Base-by-base conservation (phyloP, 1,140 invertebrate species). In the Formica exsecta region DNA sequence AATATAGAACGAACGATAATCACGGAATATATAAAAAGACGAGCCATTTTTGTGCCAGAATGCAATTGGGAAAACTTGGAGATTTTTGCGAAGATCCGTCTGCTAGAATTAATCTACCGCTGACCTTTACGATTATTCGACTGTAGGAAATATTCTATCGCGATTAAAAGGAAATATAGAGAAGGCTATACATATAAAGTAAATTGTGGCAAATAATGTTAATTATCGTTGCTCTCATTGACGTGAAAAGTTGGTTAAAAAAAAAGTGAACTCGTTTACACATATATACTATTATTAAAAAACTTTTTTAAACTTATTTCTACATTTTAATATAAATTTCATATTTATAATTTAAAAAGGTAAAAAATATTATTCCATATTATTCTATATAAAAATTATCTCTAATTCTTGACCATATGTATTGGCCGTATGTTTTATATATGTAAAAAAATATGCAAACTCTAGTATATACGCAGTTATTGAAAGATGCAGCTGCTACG, bases 101-200 rank as follows among this genome's bases (percentile, higher is more conserved):
- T 66, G 66, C 25, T 25, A 4, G 9, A 68, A 73, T 81, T 81
- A 81, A 73, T 81, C 32, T 32, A 41, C 32, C 65, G 36, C 36
- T 48, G n/a, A 59, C 41, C 54, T 73, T 81, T 81, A 61, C 25
- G 38, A 59, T 36, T 71, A 22, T 59, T 57, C 19, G 48, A 1
- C 62, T 29, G 22, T 71, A n/a, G 16, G 48, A 81, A 71, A 44
- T 81, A 81, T 44, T 81, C 38, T 13, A 22, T 54, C 76, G 29
- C 38, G 66, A 73, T 22, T 41, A 59, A 71, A 61, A 22, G 13
- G 54, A 4, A 61, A 74, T 36, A 59, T 9, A 36, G 19, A 44
- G 54, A 16, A 22, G 36, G 22, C 4, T 16, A 19, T 41, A 41
- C 8, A 8, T 19, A 51, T 80, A 29, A 59, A 81, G 32, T 25